Base-by-base conservation (phyloP, 2,113 vertebrate species). In the Promerops cafer region DNA sequence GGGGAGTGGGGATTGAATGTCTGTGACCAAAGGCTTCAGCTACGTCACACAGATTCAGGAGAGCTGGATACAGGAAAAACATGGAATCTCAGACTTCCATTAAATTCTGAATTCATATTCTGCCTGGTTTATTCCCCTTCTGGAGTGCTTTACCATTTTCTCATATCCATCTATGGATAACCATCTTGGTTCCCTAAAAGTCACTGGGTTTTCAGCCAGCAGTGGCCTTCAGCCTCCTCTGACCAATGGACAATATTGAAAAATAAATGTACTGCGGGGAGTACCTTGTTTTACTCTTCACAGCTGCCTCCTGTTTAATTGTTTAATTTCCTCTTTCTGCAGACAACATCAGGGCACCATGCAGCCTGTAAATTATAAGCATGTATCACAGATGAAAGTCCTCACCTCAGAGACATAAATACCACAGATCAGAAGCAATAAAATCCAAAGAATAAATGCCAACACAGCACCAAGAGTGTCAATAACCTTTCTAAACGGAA, bases 391-490 rank as follows among this genome's bases (percentile, higher is more conserved):
- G 86, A 94, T 70, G 47, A 74, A 96, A 92, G 47, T 92, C 64
- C 77, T 81, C 50, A 84, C 88, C 76, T 90, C 52, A 82, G 69
- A 97, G 82, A 80, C 65, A 68, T 90, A 97, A 96, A 96, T 90
- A 83, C 53, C 75, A 94, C 42, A 92, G 64, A 88, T 81, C 93
- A 84, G 76, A 87, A 91, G 93, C 78, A 91, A 93, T 90, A 94
- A 92, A 96, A 81, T 68, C 66, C 64, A 39, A 97, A 92, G 65
- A 95, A 93, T 80, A 94, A 95, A 93, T 95, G 59, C 61, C 92
- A 97, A 47, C 72, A 66, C 77, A 94, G 82, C 69, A 96, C 57
- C 54, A 57, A 78, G 35, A 77, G 54, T 52, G 66, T 88, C 93
- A 94, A 74, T 78, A 96, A 95, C 89, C 76, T 94, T 96, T 95